These are phyloP conservation scores for Chloropsis hardwickii DNA, from an alignment of 2,113 vertebrate genomes.

Conservation along the genomic window DNA sequence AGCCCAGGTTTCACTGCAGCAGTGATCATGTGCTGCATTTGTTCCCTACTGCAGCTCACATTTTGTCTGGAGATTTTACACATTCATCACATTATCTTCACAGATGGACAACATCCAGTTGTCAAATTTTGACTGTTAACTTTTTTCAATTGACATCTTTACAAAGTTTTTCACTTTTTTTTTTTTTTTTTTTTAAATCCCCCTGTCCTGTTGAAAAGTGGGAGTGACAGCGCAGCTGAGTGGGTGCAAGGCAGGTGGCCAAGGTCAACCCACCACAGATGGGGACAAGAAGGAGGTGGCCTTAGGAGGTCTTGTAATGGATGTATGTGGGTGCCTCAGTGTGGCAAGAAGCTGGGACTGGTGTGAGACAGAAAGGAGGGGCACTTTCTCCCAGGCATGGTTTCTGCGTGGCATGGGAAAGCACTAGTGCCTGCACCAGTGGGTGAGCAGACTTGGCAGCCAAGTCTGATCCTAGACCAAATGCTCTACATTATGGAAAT, in stretches of 20 bases:
- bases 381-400: rapidly evolving
- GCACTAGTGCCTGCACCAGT: neutral
- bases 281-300: neutral
- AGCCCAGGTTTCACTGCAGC: neutral
- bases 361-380: neutral
- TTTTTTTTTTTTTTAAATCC: neutral
- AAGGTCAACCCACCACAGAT: neutral
- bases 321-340: rapidly evolving
- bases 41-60: neutral
- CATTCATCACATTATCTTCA: neutral
- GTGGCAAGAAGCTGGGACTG: neutral
- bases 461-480: neutral
- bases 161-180: neutral
- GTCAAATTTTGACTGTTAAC: neutral
- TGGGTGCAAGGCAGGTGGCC: neutral
- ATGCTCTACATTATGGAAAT: neutral
- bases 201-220: neutral
- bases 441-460: neutral
- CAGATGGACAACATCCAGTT: rapidly evolving
- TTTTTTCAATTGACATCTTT: neutral
- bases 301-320: neutral
- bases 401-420: neutral
- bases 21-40: rapidly evolving
- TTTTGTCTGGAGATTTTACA: neutral
- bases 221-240: neutral